Evolutionary conservation across 2,797 vertebrate genomes (phyloP), one percentile per base, ranked within the genome.

Genomic region (Micrastur ruficollis): DNA sequence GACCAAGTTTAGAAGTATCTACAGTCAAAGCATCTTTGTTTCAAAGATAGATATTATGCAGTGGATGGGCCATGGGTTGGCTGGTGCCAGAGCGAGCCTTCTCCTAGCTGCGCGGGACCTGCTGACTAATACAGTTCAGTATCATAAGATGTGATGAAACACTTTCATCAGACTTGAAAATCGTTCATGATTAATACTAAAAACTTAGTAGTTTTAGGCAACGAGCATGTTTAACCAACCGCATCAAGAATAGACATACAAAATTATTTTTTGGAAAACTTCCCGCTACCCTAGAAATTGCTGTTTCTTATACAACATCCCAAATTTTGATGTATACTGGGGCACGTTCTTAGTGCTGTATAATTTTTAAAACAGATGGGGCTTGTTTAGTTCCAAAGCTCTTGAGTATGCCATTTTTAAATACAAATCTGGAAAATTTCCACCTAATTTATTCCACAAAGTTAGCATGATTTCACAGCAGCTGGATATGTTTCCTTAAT

Each of bases 291-390:
- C 26, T 26, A 58, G 36, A 71, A 92, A 70, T 44, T 86, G 50
- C 53, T 88, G 42, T 81, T 88, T 86, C 76, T 95, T 75, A 76
- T 2, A 62, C 82, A 76, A 44, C 44, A 86, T 59, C 84, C 76
- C 55, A 44, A 90, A 88, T 83, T 91, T 84, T 86, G 50, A 86
- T 83, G 47, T 55, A 59, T 93, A 75, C 42, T 70, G 68, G 1
- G 7, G 46, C 42, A 68, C 12, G 0, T 93, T 96, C 50, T 6
- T 55, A 68, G 66, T n/a, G 65, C 50, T 91, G 84, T 61, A 29
- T 73, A 90, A 88, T 90, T 95, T 93, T 86, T 71, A 74, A 95
- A 93, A 84, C 95, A 96, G 93, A 97, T 96, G 95, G 93, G 87
- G 31, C 58, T 95, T 91, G 44, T 81, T 96, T 94, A 78, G 68